These are phyloP conservation scores for Eriosoma lanigerum DNA, from an alignment of 1,140 invertebrate genomes.

Conservation along the genomic window DNA sequence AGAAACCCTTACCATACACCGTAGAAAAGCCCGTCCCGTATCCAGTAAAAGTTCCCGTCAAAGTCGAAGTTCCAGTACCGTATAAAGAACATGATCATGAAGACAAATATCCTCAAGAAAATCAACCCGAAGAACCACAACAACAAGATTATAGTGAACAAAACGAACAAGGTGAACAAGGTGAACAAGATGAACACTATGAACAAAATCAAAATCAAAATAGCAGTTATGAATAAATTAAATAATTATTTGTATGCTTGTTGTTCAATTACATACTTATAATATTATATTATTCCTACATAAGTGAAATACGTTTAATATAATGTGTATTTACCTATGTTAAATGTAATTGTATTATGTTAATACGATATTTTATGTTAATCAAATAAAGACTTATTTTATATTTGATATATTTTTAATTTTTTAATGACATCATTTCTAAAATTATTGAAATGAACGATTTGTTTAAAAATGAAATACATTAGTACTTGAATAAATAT, in stretches of 20 bases:
- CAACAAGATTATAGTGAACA: background rate
- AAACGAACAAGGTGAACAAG: background rate
- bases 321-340: too few species aligned
- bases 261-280: too few species aligned
- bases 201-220: background rate
- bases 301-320: too few species aligned
- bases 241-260: too few species aligned
- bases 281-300: too few species aligned
- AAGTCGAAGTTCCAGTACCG: conserved; percentile 58
- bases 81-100: conserved; percentile 58
- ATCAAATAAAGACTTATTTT: conserved; percentile 33
- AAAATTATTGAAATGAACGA: too few species aligned
- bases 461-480: too few species aligned
- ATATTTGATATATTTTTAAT: background rate
- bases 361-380: background rate
- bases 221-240: too few species aligned
- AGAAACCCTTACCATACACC: conserved; percentile 77
- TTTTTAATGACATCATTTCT: too few species aligned
- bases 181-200: background rate
- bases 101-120: background rate
- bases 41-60: conserved; percentile 64
- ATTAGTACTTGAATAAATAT: too few species aligned
- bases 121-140: background rate
- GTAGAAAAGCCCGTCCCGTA: conserved; percentile 65
- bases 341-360: too few species aligned